Evolutionary conservation across 2,113 vertebrate genomes (phyloP), one percentile per base, ranked within the genome.

Genomic region (Polypterus bichir): DNA sequence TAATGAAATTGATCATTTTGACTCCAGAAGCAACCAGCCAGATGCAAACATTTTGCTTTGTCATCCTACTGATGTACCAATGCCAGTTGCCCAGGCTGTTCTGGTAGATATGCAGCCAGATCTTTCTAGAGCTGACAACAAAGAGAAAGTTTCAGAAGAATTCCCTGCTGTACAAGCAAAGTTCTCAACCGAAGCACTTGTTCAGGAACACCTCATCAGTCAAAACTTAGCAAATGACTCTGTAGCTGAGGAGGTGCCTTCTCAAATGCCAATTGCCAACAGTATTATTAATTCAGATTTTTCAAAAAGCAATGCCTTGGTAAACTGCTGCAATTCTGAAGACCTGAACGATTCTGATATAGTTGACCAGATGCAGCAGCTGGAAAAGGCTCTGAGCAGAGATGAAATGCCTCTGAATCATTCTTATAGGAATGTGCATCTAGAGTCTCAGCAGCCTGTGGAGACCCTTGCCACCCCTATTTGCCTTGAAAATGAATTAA

Each of bases 361-460:
- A 3, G 59, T 66, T 11, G 73, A 69, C 1, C 69, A 77, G 57
- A 66, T 77, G 60, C 76, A 76, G 48, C 71, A 81, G 6, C 70
- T 77, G n/a, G 72, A 86, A 61, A 69, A 81, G 44, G 71, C 58
- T 4, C 62, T 83, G 59, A 70, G 73, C 49, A 4, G 68, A 4
- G 69, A 76, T 0, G 1, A 69, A 0, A 45, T 67, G 57, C 64
- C 69, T 3, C 53, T 65, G 2, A 68, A 48, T 46, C 60, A 64
- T 57, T 59, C 59, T 1, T 63, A 5, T 3, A 44, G 55, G 48
- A 65, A 64, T 62, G 55, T 3, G 45, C 27, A 27, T 27, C 27
- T 27, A 27, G 27, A 27, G 1, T 27, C 27, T 27, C 27, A 55
- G 63, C 59, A 3, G 1, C 5, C 4, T 54, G 65, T 7, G 49